Conservation (phyloP, 1,140 invertebrate genomes). For the Pristionchus pacificus region DNA sequence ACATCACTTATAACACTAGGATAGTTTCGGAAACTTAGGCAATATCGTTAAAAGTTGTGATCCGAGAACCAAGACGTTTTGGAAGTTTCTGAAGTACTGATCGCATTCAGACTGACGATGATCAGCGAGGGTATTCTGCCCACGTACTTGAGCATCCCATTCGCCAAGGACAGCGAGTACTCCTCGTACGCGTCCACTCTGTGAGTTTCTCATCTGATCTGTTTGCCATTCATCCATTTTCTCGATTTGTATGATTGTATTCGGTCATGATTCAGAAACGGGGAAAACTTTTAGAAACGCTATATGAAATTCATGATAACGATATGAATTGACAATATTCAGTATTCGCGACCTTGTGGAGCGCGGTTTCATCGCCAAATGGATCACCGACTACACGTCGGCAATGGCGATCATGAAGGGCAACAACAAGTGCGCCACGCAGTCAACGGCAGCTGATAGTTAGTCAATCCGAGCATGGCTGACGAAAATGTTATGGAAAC, state of each 20-base stretch:
- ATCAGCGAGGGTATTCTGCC: constrained; percentile 33
- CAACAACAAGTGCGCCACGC: constrained; percentile 17
- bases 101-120: no score
- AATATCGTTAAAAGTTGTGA: no score
- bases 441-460: constrained; percentile 6
- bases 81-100: no score
- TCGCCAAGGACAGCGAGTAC: neutral
- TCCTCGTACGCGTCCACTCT: no score
- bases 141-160: neutral
- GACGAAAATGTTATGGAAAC: neutral
- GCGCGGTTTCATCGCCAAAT: constrained; percentile 36
- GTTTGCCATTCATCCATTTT: no score
- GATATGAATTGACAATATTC: constrained; percentile 7
- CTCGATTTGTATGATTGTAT: no score
- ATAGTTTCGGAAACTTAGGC: no score
- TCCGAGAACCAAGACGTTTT: no score
- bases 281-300: constrained; percentile 14
- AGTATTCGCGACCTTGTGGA: constrained; percentile 38
- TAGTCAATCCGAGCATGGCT: no score
- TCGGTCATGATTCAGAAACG: constrained; percentile 11
- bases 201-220: no score
- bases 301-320: no score
- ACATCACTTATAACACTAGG: no score
- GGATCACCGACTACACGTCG: constrained; percentile 31
- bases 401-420: constrained; percentile 25